Conservation (phyloP, 35 echinoderm and acorn worm genomes). For the Apostichopus japonicus region DNA sequence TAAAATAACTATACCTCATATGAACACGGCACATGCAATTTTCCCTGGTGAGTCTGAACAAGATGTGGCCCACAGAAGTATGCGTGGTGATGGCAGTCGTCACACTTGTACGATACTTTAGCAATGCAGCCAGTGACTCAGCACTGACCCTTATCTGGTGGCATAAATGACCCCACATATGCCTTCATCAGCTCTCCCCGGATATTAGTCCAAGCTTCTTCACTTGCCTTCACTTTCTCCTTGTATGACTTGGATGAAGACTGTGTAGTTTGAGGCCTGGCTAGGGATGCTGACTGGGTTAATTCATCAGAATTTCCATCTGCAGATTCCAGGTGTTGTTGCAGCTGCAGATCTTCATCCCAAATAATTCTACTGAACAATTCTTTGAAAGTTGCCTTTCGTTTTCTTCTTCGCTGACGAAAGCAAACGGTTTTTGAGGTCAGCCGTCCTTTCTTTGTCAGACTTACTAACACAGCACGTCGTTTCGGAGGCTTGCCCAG, state of each 20-base stretch:
- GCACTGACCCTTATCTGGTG: background rate
- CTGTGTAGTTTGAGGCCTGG: background rate
- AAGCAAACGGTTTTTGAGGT: too few relatives aligned
- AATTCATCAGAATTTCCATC: too few relatives aligned
- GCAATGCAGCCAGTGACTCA: background rate
- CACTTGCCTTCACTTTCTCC: too few relatives aligned
- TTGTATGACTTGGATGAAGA: background rate
- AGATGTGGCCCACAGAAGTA: constrained; percentile 19
- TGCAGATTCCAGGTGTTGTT: too few relatives aligned
- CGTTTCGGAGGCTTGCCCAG: too few relatives aligned
- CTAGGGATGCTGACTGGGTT: background rate
- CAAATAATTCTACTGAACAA: too few relatives aligned
- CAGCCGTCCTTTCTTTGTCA: too few relatives aligned
- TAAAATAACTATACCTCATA: too few relatives aligned
- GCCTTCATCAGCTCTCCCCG: background rate
- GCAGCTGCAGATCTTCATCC: too few relatives aligned
- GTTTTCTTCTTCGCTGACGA: too few relatives aligned
- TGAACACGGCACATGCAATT: background rate
- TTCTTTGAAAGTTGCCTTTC: too few relatives aligned
- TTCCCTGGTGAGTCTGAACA: background rate
- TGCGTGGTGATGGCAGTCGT: background rate
- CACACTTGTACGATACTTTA: background rate
- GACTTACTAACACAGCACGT: too few relatives aligned
- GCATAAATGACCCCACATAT: background rate
- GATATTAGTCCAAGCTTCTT: background rate